Base-by-base conservation (phyloP, 2,888 invertebrate species). In the Lithophane ornitopus region DNA sequence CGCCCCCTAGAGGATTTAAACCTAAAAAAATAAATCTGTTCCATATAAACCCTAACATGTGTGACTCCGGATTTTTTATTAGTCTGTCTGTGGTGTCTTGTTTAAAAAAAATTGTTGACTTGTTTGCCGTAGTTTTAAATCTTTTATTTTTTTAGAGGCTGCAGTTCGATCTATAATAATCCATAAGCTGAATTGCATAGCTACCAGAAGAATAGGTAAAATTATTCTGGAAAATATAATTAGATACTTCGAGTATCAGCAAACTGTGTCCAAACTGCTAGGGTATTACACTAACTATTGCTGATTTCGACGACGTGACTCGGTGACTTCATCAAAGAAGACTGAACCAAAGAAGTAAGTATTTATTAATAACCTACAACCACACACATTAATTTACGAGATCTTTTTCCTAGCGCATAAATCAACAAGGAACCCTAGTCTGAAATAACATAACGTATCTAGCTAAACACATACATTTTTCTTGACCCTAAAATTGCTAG, bases 401-500 rank as follows among this genome's bases (percentile, higher is more conserved):
- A 68, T 80, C 14, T 22, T 44, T 66, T 73, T 26, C 28, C 28
- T 16, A 22, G 54, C 49, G 26, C 19, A 78, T 88, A 84, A 77
- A 84, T 84, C 81, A 76, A 75, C 34, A 44, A 73, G 61, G 52
- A 77, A 70, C 46, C 46, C 63, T 76, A 56, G 63, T 82, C 76
- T 68, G 28, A 69, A 74, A 77, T 87, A 80, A 85, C 59, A 69
- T 80, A 76, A n/a, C n/a, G 76, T 76, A 39, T 77, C 67, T 71
- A 59, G 70, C 62, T 39, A 66, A 82, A 79, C 80, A 76, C 76
- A 89, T 88, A 87, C 81, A 88, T 89, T 87, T 83, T 79, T 75
- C 84, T 78, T 82, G 71, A 78, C 85, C 87, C 80, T 74, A 80
- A 87, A 86, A 84, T 85, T 86, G 78, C 68, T 82, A 83, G 85